These are phyloP conservation scores for Eumeta japonica DNA, from an alignment of 1,140 invertebrate species.

Conservation along the genomic window DNA sequence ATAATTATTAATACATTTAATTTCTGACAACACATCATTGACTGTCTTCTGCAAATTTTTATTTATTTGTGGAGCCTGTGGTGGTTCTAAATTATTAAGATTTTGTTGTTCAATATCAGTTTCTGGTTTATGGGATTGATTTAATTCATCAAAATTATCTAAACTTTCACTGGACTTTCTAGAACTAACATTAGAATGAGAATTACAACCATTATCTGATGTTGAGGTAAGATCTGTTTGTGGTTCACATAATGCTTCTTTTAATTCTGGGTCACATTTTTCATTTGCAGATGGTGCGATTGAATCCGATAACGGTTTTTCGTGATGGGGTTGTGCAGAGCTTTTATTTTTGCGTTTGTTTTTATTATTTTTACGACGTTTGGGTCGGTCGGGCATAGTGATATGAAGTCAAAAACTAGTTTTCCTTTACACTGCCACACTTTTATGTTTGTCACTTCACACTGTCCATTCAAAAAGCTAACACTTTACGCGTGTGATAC, in stretches of 20 bases:
- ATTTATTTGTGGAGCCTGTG: too few species aligned
- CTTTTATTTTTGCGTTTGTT: constrained; percentile 49
- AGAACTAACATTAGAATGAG: background rate
- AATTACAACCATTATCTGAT: too few species aligned
- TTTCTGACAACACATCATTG: too few species aligned
- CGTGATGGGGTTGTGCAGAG: too few species aligned
- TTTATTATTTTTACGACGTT: constrained; percentile 48
- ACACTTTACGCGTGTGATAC: background rate
- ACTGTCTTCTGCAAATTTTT: too few species aligned
- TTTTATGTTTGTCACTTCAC: too few species aligned
- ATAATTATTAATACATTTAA: constrained; percentile 20
- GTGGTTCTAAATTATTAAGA: background rate
- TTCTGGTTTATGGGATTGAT: background rate
- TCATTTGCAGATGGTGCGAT: too few species aligned
- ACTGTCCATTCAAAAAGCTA: too few species aligned
- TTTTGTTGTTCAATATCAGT: background rate
- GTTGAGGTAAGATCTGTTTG: too few species aligned
- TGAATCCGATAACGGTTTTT: too few species aligned
- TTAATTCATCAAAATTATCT: background rate
- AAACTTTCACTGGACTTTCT: background rate
- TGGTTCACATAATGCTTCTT: too few species aligned
- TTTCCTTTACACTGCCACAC: background rate
- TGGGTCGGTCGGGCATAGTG: constrained; percentile 46
- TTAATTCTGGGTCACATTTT: too few species aligned
- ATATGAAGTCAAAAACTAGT: constrained; percentile 4